Evolutionary conservation across 2,888 invertebrate species (phyloP), one percentile per base, ranked within the genome.

Genomic region (Amphipoea lucens): DNA sequence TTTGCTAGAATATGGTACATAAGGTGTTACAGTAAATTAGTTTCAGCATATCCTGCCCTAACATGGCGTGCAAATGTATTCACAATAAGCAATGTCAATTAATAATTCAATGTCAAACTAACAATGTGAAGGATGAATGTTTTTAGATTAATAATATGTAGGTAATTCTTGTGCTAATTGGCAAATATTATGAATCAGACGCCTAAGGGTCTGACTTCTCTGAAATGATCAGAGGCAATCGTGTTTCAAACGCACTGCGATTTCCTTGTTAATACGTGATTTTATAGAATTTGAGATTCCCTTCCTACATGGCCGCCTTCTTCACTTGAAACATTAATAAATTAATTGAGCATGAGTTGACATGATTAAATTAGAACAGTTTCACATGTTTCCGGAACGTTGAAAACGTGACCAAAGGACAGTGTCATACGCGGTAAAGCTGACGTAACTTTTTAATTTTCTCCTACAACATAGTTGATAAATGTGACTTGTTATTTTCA

Each of bases 401-500:
- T 66, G 63, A 72, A 60, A 80, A 85, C 87, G 87, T 86, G 69
- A 76, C 74, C 36, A 42, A 29, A 65, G 40, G 63, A 71, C 60
- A 54, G 40, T 60, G 72, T 75, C 23, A 29, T 74, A 72, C 45
- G 76, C 3, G 45, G 68, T 23, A 29, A 65, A 71, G 29, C 74
- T 69, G 60, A 66, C 72, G 69, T 75, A 71, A 83, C 42, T 86
- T 73, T 78, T 66, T 60, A 78, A 86, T 68, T 70, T 81, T 72
- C 57, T 57, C 62, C 45, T 63, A 36, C 62, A 12, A 42, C 48
- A 17, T 36, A 75, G 51, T 67, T 77, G 69, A 79, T 80, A 74
- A 86, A 76, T 71, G 74, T 78, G 76, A 79, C 76, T 82, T 69
- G 74, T 82, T 87, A 87, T 88, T 89, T 86, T 87, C 62, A 83